A percentile compares a stretch with the other conserved stretches of the same genome.
Conservation (phyloP, 2,888 invertebrate species). For the Cephus runcator region DNA sequence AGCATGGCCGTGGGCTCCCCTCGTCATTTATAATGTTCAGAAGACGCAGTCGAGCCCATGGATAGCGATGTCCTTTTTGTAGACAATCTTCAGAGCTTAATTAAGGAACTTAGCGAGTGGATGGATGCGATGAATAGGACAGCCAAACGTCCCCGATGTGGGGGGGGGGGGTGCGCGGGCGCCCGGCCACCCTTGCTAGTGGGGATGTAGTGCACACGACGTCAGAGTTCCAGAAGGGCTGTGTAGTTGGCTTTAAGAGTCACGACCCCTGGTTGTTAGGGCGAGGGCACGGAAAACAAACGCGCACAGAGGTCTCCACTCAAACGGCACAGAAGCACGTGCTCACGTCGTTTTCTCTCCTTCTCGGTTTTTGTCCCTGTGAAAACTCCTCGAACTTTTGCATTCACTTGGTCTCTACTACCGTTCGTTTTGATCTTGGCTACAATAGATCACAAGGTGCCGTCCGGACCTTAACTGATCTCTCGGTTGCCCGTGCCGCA, state of each 20-base stretch:
- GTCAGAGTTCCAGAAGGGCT: constrained; percentile 6
- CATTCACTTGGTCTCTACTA: constrained; percentile 2
- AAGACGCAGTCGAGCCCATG: constrained; percentile 16
- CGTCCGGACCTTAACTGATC: not conserved
- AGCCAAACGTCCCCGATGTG: constrained; percentile 53
- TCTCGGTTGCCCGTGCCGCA: not conserved
- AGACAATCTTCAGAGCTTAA: constrained; percentile 64
- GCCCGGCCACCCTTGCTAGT: constrained; percentile 21
- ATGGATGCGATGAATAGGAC: constrained; percentile 60
- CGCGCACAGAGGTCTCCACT: constrained; percentile 22
- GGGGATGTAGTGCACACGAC: constrained; percentile 8
- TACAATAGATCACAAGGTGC: constrained; percentile 45
- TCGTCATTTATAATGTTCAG: constrained; percentile 19
- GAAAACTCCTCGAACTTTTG: constrained; percentile 33
- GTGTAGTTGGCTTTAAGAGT: constrained; percentile 44
- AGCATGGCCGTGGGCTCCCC: constrained; percentile 2
- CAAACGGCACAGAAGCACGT: constrained; percentile 1
- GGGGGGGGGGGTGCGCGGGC: constrained; percentile 3
- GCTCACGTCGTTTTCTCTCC: constrained; percentile 9
- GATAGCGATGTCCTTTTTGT: constrained; percentile 61
- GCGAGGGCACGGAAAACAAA: constrained; percentile 47
- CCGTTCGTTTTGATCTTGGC: constrained; percentile 38
- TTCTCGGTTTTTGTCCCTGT: constrained; percentile 7
- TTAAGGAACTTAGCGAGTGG: constrained; percentile 63
- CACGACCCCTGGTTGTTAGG: constrained; percentile 36